Base-by-base conservation (phyloP, 2,797 vertebrate genomes). In the Sebastolobus alascanus region DNA sequence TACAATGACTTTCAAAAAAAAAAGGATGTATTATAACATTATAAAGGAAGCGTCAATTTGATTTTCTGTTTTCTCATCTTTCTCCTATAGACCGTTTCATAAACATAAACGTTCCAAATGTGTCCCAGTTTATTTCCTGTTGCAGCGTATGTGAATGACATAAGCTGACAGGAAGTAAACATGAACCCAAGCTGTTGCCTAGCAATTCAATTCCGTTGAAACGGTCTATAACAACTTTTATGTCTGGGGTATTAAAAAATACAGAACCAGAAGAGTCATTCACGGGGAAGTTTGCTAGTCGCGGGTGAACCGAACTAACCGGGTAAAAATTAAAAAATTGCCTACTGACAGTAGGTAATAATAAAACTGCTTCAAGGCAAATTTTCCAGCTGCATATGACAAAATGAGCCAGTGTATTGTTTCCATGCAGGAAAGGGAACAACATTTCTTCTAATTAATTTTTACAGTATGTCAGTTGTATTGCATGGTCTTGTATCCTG, bases 371-470 rank as follows among this genome's bases (percentile, higher is more conserved):
- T 68, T 12, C 4, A 1, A 70, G 29, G 55, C 12, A 75, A 79
- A 33, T 72, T 22, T 54, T 73, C 43, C 37, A 71, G 46, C 29
- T 50, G 54, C n/a, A 60, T 16, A 31, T 33, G 59, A 27, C 20
- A 64, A 70, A 73, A 64, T 61, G 4, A 52, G 43, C 50, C 4
- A 10, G 16, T 60, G 20, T 20, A 43, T 78, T 78, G 58, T 71
- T 82, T 60, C 58, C 35, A 43, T 4, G 25, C 38, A 59, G 33
- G 22, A 38, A 69, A 78, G 14, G 22, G 2, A 60, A 59, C 31
- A 20, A 20, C 9, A 58, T 75, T 52, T 72, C 0, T 46, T 16
- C 11, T 70, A 33, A 52, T 54, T 71, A 38, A 37, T 31, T 27
- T 22, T 66, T 5, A 10, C 22, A 43, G 11, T 6, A 14, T 66